These are phyloP conservation scores for Drosophila subquinaria DNA, from an alignment of 2,888 invertebrate species.

Conservation along the genomic window DNA sequence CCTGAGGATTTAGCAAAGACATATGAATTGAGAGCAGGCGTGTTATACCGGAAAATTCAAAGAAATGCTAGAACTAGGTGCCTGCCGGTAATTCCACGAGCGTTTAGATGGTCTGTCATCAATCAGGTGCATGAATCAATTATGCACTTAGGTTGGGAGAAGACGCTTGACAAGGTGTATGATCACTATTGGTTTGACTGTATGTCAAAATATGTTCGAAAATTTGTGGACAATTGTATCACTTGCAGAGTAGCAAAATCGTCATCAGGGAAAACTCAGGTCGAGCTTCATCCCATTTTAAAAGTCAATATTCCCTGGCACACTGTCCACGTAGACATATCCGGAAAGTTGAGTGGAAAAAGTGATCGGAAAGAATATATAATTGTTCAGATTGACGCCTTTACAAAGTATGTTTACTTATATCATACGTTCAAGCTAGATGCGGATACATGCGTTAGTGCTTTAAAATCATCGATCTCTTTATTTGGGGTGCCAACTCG, in stretches of 20 bases:
- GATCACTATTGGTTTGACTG: slow-evolving; percentile 15
- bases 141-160: slow-evolving; percentile 9
- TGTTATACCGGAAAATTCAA: slow-evolving; percentile 15
- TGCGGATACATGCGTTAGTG: background rate
- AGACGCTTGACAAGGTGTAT: slow-evolving; percentile 19
- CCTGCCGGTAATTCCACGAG: background rate
- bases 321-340: slow-evolving; percentile 1
- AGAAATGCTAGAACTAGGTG: slow-evolving; percentile 9
- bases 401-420: slow-evolving; percentile 16
- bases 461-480: no score
- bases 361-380: slow-evolving; percentile 17
- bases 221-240: slow-evolving; percentile 13
- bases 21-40: slow-evolving; percentile 26
- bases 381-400: background rate
- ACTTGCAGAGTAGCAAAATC: slow-evolving; percentile 3
- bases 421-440: background rate
- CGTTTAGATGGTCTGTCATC: background rate
- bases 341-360: background rate
- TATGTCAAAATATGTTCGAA: background rate
- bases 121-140: slow-evolving; percentile 28
- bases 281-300: slow-evolving; percentile 10
- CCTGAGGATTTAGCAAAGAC: slow-evolving; percentile 22
- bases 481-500: no score
- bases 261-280: background rate
- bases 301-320: slow-evolving; percentile 6